A percentile compares a stretch with the other conserved stretches of the same genome.
Conservation (phyloP, 1,140 invertebrate species). For the Drosophila sucinea region DNA sequence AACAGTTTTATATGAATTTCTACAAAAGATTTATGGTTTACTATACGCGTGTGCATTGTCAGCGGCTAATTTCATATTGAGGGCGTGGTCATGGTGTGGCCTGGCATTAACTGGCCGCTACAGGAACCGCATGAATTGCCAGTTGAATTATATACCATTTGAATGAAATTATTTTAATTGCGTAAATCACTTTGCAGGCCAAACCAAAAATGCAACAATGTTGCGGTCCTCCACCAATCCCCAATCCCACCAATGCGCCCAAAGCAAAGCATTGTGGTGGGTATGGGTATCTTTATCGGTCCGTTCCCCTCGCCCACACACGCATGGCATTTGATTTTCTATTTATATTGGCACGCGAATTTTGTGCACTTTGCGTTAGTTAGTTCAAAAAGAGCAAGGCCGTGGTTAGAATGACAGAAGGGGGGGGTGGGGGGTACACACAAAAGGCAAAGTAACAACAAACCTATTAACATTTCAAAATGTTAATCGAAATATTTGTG, state of each 20-base stretch:
- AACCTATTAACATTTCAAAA: slow-evolving; percentile 51
- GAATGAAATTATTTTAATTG: slow-evolving; percentile 81
- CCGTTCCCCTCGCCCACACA: too few species aligned
- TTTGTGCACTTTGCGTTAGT: too few species aligned
- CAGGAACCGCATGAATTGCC: slow-evolving; percentile 67
- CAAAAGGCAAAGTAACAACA: slow-evolving; percentile 29
- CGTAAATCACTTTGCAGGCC: slow-evolving; percentile 76
- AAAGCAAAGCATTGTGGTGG: too few species aligned
- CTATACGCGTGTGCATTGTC: slow-evolving; percentile 3
- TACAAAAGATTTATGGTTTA: slow-evolving; percentile 41
- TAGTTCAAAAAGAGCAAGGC: slow-evolving; percentile 8
- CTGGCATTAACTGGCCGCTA: slow-evolving; percentile 53
- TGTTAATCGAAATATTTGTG: slow-evolving; percentile 66
- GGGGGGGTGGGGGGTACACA: slow-evolving; percentile 8
- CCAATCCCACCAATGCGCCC: too few species aligned
- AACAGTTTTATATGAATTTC: slow-evolving; percentile 45
- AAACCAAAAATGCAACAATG: slow-evolving; percentile 74
- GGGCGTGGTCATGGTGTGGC: slow-evolving; percentile 41
- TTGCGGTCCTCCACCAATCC: slow-evolving; percentile 39
- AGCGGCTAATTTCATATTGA: background rate
- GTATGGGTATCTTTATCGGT: too few species aligned
- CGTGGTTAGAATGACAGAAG: background rate
- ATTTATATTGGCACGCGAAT: too few species aligned
- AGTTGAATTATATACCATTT: slow-evolving; percentile 79
- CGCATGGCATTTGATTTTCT: too few species aligned